Conservation (phyloP, 2,797 vertebrate species). For the Astyanax mexicanus region DNA sequence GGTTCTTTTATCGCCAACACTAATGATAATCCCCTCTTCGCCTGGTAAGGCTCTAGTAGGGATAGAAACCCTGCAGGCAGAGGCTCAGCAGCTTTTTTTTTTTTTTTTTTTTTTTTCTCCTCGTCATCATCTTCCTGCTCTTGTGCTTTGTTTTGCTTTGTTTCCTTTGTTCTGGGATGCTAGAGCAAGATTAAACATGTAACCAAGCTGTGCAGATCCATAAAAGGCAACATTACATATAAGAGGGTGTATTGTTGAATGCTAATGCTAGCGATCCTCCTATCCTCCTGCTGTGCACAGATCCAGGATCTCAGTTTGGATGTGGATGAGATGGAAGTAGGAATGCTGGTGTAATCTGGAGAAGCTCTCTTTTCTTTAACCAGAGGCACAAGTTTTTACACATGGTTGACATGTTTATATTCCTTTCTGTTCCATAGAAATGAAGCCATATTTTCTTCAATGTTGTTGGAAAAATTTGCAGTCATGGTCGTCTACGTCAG, state of each 20-base stretch:
- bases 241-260: background rate
- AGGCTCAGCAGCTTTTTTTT: constrained; percentile 6
- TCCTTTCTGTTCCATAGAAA: no score
- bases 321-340: background rate
- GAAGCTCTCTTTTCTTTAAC: no score
- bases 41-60: background rate
- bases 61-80: constrained; percentile 16
- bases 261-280: background rate
- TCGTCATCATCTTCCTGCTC: background rate
- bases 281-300: no score
- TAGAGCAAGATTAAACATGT: background rate
- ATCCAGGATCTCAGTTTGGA: background rate
- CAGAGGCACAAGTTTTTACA: no score
- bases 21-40: constrained; percentile 31
- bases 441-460: no score
- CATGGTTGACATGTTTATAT: no score
- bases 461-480: no score
- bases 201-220: background rate
- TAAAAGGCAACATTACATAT: background rate
- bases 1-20: background rate
- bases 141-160: constrained; percentile 3
- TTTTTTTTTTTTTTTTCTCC: background rate
- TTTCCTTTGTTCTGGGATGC: background rate
- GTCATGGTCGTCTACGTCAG: no score
- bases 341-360: background rate